Conservation (phyloP, 2,113 vertebrate species). For the Rutilus rutilus region DNA sequence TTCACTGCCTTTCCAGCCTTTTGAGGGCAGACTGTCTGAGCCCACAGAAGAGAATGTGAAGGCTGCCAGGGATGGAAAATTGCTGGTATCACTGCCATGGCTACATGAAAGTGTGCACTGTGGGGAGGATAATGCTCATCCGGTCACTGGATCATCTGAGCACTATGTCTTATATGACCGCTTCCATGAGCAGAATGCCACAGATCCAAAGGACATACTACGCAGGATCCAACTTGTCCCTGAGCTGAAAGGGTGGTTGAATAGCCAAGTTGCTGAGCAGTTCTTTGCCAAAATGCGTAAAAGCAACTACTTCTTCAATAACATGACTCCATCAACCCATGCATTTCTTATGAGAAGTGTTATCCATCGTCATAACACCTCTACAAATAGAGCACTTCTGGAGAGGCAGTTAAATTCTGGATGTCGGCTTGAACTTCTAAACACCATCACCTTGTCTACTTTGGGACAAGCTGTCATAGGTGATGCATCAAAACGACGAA, state of each 20-base stretch:
- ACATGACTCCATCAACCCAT: not conserved
- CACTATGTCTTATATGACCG: not conserved
- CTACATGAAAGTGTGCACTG: conserved; percentile 4
- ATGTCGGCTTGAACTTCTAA: not conserved
- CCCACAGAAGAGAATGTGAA: not conserved
- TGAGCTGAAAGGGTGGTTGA: not conserved
- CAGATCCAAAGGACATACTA: not conserved
- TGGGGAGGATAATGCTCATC: not conserved
- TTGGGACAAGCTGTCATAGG: not conserved
- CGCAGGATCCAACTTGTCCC: not conserved
- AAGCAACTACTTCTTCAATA: not conserved
- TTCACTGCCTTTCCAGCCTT: not conserved
- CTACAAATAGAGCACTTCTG: not conserved
- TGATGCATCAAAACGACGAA: no score
- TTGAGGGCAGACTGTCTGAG: not conserved
- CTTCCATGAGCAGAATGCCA: not conserved
- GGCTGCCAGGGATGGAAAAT: not conserved
- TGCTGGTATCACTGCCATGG: not conserved
- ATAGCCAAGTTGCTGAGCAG: not conserved
- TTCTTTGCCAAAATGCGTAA: not conserved
- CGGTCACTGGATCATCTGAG: not conserved
- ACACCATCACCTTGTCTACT: not conserved
- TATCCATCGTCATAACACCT: not conserved
- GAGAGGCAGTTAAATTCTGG: not conserved
- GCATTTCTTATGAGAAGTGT: not conserved